Evolutionary conservation across 2,888 invertebrate genomes (phyloP).

Genomic region (Lobophora halterata): DNA sequence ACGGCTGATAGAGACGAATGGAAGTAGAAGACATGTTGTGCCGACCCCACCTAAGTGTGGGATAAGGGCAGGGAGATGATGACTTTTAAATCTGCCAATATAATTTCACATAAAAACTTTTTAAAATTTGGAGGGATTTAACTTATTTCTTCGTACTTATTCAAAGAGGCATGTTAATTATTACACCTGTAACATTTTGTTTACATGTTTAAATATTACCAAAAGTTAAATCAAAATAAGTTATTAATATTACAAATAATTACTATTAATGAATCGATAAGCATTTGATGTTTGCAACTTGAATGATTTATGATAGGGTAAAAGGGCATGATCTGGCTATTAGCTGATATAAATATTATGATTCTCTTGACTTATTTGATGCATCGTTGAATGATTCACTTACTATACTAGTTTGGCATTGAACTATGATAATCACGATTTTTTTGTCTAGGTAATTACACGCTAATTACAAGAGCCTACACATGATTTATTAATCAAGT

Average conservation of each 20-base stretch:
- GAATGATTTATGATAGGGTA: constrained; percentile 15
- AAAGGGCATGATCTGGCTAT: constrained; percentile 24
- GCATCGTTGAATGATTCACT: no score
- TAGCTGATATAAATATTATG: constrained; percentile 16
- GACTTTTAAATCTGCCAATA: no score
- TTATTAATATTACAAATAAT: constrained; percentile 25
- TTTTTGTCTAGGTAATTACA: constrained; percentile 21
- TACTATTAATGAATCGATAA: constrained; percentile 3
- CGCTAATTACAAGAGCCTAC: constrained; percentile 16
- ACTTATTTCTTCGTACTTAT: no score
- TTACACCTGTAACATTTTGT: constrained; percentile 15
- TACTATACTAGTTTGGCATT: constrained; percentile 18
- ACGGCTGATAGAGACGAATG: no score
- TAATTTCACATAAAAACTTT: no score
- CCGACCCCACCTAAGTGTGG: no score
- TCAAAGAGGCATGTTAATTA: no score
- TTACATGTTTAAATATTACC: constrained; percentile 10
- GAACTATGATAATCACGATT: constrained; percentile 26
- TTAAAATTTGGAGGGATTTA: no score
- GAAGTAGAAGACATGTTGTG: no score
- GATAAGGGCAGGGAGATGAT: no score
- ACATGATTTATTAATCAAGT: constrained; percentile 15
- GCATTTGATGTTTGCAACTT: constrained; percentile 20
- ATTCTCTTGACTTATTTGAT: no score
- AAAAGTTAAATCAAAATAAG: constrained; percentile 19